These are phyloP conservation scores for Setophaga kirtlandii DNA, from an alignment of 2,113 vertebrate genomes.

Conservation along the genomic window DNA sequence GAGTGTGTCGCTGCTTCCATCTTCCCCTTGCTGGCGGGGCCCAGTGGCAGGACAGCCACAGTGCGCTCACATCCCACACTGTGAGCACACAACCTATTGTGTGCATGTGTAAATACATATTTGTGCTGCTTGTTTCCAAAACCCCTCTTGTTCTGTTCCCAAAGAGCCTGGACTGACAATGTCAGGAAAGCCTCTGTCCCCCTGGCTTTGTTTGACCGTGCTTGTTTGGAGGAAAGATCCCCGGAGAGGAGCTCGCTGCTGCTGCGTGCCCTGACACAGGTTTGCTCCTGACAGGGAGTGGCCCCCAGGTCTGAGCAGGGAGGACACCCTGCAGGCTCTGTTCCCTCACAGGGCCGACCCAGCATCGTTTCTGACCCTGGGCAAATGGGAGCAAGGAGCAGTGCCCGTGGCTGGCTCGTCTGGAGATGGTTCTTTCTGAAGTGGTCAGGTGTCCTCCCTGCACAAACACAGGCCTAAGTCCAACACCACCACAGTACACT, in stretches of 20 bases:
- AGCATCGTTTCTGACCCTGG: fast-evolving
- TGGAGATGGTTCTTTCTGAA: background rate
- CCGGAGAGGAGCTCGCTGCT: background rate
- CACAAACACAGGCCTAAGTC: constrained; percentile 12
- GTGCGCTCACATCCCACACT: background rate
- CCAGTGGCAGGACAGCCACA: fast-evolving
- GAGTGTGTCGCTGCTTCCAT: background rate
- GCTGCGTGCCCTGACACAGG: fast-evolving
- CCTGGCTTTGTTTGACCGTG: background rate
- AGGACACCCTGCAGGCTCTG: background rate
- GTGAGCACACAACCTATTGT: constrained; percentile 1
- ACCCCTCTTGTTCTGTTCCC: background rate
- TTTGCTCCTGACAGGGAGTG: background rate
- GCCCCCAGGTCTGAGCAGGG: background rate
- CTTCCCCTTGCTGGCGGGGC: background rate
- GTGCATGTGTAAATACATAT: background rate
- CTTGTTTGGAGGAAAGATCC: constrained; percentile 19
- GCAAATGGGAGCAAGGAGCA: background rate
- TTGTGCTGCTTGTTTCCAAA: constrained; percentile 19
- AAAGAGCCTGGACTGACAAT: background rate
- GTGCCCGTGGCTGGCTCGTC: fast-evolving
- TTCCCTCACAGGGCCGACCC: background rate
- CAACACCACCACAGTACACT: constrained; percentile 13
- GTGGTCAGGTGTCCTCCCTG: background rate
- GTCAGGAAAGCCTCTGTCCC: constrained; percentile 9